Conservation (phyloP, 2,797 vertebrate genomes). For the Helarctos malayanus region DNA sequence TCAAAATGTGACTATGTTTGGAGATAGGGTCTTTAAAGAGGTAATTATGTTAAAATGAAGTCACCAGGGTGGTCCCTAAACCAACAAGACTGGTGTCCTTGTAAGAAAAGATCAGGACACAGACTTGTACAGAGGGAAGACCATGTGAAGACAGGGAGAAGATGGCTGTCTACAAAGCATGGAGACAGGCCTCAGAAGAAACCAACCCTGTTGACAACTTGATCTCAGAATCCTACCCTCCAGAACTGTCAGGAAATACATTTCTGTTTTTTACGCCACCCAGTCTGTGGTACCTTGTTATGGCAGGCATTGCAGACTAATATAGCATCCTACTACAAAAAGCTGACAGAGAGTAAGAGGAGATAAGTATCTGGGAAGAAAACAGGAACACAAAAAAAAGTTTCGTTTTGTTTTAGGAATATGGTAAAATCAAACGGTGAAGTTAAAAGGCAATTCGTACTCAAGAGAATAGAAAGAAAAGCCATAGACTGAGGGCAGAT, state of each 20-base stretch:
- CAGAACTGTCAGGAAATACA: not conserved
- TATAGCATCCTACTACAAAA: not conserved
- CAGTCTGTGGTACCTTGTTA: not conserved
- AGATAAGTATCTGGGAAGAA: constrained; percentile 26
- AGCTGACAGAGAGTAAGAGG: constrained; percentile 45
- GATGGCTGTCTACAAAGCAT: not conserved
- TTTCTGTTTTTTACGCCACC: not conserved
- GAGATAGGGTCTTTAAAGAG: constrained; percentile 15
- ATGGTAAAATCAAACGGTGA: constrained; percentile 58
- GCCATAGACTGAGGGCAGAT: not conserved
- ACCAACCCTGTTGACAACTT: not conserved
- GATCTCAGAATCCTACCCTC: not conserved
- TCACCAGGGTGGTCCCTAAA: not conserved
- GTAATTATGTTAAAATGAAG: constrained; percentile 57
- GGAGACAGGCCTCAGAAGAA: not conserved
- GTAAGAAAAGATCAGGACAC: constrained; percentile 35
- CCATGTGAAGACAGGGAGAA: not conserved
- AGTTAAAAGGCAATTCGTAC: constrained; percentile 60
- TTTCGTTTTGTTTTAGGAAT: constrained; percentile 51
- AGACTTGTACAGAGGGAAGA: not conserved
- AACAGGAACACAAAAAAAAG: constrained; percentile 1
- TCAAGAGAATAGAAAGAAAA: constrained; percentile 44
- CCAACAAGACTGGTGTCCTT: not conserved
- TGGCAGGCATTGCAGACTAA: not conserved
- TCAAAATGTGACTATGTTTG: constrained; percentile 11